phyloP scores from a whole-genome alignment of 2,888 invertebrate species.

The Odontothrips loti region DNA sequence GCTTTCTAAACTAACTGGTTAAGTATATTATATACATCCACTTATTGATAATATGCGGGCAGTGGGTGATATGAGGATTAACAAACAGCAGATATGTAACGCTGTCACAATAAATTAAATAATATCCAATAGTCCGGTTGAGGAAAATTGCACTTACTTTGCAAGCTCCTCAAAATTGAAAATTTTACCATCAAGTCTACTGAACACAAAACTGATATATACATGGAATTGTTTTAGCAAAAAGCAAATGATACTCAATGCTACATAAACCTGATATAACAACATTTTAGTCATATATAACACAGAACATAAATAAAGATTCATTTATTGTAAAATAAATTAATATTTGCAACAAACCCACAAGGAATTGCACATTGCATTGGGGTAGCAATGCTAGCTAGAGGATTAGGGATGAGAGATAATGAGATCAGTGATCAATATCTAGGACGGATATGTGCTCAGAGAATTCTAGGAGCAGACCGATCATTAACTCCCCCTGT shows the following conservation, averaged over 20 bases:
- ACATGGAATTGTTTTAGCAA: not conserved
- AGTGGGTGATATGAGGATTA: constrained; percentile 3
- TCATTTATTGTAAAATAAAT: constrained; percentile 27
- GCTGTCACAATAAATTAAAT: not conserved
- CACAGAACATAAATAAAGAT: constrained; percentile 28
- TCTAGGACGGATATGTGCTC: constrained; percentile 40
- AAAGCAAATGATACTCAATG: constrained; percentile 20
- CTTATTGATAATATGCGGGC: not conserved
- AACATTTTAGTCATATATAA: constrained; percentile 19
- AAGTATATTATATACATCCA: constrained; percentile 11
- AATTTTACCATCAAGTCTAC: not conserved
- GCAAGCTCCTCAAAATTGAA: not conserved
- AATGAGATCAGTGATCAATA: constrained; percentile 17
- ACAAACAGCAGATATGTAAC: not conserved
- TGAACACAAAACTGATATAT: constrained; percentile 20
- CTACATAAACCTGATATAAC: constrained; percentile 20
- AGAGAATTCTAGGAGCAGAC: constrained; percentile 83
- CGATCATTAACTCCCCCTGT: constrained; percentile 76
- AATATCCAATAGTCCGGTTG: not conserved
- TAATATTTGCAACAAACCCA: constrained; percentile 20
- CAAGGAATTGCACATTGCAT: constrained; percentile 16
- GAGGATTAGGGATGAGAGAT: not conserved
- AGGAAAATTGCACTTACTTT: not conserved
- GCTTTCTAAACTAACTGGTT: constrained; percentile 24
- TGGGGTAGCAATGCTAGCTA: not conserved